Conservation (phyloP, 2,888 invertebrate genomes). For the Agrenia bidenticulata region DNA sequence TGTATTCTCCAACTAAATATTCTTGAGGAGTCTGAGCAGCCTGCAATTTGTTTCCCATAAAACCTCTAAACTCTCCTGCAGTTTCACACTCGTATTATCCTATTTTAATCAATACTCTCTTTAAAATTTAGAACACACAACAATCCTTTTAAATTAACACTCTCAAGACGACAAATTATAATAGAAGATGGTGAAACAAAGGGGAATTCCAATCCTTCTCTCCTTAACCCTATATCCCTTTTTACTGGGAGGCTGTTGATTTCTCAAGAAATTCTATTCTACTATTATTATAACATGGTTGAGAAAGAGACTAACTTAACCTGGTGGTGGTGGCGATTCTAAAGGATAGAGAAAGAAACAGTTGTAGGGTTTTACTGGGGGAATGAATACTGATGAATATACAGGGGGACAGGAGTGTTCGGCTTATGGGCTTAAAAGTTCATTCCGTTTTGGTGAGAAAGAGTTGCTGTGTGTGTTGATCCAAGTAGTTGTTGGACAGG, state of each 20-base stretch:
- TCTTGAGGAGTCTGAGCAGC: background rate
- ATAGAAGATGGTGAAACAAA: background rate
- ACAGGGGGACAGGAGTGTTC: background rate
- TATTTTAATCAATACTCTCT: background rate
- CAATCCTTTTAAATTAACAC: background rate
- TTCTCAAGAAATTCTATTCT: background rate
- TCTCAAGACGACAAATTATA: background rate
- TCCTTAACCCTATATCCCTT: conserved; percentile 1
- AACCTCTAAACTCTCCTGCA: background rate
- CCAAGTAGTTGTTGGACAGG: conserved; percentile 8
- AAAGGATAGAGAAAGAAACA: conserved; percentile 1
- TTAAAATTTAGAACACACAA: background rate
- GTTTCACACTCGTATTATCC: background rate
- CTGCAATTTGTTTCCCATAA: background rate
- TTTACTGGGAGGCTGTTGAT: background rate
- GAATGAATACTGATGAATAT: conserved; percentile 4
- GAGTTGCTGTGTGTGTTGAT: background rate
- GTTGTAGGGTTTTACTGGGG: conserved; percentile 13
- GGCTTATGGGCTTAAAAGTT: no score
- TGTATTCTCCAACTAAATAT: background rate
- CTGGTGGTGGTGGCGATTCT: no score
- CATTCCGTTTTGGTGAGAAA: no score
- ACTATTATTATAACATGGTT: background rate
- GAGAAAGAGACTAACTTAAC: no score
- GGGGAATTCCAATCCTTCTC: background rate